A percentile compares a stretch with the other conserved stretches of the same genome.
Evolutionary conservation across 2,797 vertebrate genomes (phyloP).

Genomic region (Eulemur mongoz): DNA sequence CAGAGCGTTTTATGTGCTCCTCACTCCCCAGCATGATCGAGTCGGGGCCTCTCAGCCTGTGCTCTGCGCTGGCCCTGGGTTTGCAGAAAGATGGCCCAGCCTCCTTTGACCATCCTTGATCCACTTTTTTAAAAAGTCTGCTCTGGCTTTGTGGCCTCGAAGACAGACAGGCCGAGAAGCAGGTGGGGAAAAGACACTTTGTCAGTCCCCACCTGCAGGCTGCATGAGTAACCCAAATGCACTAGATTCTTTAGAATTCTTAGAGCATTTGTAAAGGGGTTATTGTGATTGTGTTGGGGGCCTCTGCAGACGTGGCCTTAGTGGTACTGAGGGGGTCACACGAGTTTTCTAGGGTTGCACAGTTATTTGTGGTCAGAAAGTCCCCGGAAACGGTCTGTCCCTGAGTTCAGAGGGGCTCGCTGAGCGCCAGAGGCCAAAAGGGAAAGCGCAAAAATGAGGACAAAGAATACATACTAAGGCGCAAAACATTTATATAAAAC

Average conservation of each 20-base stretch:
- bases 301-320: background rate
- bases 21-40: background rate
- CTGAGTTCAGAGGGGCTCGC: background rate
- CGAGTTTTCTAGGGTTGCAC: background rate
- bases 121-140: background rate
- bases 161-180: background rate
- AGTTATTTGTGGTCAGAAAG: background rate
- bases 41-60: background rate
- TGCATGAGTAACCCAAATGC: background rate
- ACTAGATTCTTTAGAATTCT: background rate
- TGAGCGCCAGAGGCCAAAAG: background rate
- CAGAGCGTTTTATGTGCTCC: background rate
- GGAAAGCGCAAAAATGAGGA: background rate
- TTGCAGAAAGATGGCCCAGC: background rate
- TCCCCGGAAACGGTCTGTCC: background rate
- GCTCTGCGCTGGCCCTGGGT: background rate
- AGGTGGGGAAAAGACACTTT: background rate
- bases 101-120: background rate
- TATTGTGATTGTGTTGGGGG: background rate
- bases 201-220: background rate
- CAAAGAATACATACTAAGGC: background rate
- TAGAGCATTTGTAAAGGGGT: background rate
- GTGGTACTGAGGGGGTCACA: background rate
- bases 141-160: background rate
- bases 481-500: background rate